Base-by-base conservation (phyloP, 2,113 vertebrate genomes). In the Brachyistius frenatus region DNA sequence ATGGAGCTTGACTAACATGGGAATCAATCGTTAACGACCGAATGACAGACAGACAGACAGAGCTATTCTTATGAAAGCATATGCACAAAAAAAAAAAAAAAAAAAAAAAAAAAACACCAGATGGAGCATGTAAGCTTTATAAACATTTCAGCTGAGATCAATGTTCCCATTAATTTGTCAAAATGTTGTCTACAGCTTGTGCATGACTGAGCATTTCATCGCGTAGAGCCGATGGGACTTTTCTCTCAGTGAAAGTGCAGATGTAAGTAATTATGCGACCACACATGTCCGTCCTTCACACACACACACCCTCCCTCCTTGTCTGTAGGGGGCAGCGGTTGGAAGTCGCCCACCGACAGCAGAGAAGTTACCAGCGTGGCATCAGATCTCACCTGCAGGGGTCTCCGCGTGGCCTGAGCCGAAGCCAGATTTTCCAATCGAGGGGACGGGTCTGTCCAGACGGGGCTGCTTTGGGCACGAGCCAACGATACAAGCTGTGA, bases 401-500 rank as follows among this genome's bases (percentile, higher is more conserved):
- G 56, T 23, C 23, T 23, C 70, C 55, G 52, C 31, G 7, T 47
- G 35, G 67, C 71, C 77, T 73, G 49, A 60, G 73, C 69, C 7
- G 4, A 69, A 73, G 80, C 81, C 83, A 86, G 73, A 67, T 73
- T 23, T 80, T 88, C 60, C 16, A 60, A 76, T 49, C 16, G 61
- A 50, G 54, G 50, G 56, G 69, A 71, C 39, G 64, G 44, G 70
- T 23, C 78, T 85, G 73, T 70, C 76, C 66, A 71, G 65, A 71
- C 81, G 74, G 23, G 82, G 79, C 86, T 79, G 81, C 85, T 85
- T 85, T 91, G 91, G 88, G 83, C 53, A 5, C 1, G 3, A 33
- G 85, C 92, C 93, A 91, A 75, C 52, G 69, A n/a, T 37, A 32
- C 86, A 85, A 89, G 88, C 87, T 91, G 90, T 87, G 89, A 89